A percentile compares a stretch with the other conserved stretches of the same genome.
Conservation (phyloP, 2,888 invertebrate species). For the Pandemis cinnamomeana region DNA sequence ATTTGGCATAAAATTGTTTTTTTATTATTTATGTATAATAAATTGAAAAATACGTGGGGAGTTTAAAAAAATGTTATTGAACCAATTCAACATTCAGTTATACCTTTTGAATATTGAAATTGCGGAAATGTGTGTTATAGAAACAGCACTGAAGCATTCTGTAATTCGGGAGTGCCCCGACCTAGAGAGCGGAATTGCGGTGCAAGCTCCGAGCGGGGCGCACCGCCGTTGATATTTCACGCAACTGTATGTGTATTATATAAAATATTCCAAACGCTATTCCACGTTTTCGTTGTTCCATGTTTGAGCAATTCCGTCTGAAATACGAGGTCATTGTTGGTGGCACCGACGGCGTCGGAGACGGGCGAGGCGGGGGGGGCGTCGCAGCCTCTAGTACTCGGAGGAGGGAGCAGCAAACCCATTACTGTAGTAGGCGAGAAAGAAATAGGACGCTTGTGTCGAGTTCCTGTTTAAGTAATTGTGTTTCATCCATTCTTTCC, state of each 20-base stretch:
- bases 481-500: conserved; percentile 75
- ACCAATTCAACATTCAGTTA: neutral
- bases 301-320: conserved; percentile 83
- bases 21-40: too few relatives aligned
- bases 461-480: conserved; percentile 80
- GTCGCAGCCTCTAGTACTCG: conserved; percentile 50
- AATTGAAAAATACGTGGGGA: too few relatives aligned
- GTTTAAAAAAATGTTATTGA: neutral
- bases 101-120: neutral
- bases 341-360: conserved; percentile 78
- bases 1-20: too few relatives aligned
- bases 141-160: conserved; percentile 3
- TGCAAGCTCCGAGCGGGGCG: conserved; percentile 21
- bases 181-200: conserved; percentile 8
- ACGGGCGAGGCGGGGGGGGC: conserved; percentile 63
- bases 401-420: conserved; percentile 69
- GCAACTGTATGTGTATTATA: conserved; percentile 35
- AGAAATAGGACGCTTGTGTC: conserved; percentile 80
- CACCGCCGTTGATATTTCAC: conserved; percentile 17
- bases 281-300: conserved; percentile 78
- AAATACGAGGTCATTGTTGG: conserved; percentile 85
- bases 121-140: neutral
- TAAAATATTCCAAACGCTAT: conserved; percentile 57
- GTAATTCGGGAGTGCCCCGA: conserved; percentile 1
- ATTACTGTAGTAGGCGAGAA: conserved; percentile 80